Percentiles rank a stretch among this genome's conserved stretches.
phyloP scores from a whole-genome alignment of 2,797 vertebrate species.

The Huso huso region DNA sequence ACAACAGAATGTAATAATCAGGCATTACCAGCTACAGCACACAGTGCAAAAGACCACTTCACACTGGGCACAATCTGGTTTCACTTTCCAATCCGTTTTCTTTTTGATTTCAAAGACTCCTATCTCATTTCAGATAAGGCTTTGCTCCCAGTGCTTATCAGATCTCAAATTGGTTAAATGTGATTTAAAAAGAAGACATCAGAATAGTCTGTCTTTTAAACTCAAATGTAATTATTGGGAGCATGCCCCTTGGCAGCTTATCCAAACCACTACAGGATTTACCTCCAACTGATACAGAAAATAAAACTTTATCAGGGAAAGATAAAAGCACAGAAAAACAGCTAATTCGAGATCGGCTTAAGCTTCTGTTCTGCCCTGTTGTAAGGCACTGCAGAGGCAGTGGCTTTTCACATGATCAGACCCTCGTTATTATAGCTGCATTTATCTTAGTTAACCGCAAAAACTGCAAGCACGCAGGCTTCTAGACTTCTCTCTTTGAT shows the following conservation, averaged over 20 bases:
- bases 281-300: constrained; percentile 52
- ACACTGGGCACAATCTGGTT: constrained; percentile 17
- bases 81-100: constrained; percentile 26
- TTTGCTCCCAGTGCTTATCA: constrained; percentile 22
- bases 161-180: constrained; percentile 12
- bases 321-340: constrained; percentile 31
- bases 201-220: constrained; percentile 32
- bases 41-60: not conserved
- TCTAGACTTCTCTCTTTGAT: constrained; percentile 1
- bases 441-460: constrained; percentile 29
- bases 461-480: constrained; percentile 7
- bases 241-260: constrained; percentile 49
- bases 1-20: too few species aligned
- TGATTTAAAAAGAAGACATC: constrained; percentile 41
- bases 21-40: not conserved
- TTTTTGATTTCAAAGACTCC: constrained; percentile 5
- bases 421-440: constrained; percentile 7
- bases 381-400: constrained; percentile 16
- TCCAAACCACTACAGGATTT: constrained; percentile 53
- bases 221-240: constrained; percentile 60
- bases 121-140: constrained; percentile 14
- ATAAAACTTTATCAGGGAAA: constrained; percentile 47
- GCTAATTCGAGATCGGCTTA: constrained; percentile 35
- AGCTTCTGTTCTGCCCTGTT: constrained; percentile 25
- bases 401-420: constrained; percentile 21